Evolutionary conservation across 2,113 vertebrate genomes (phyloP), one percentile per base, ranked within the genome.

Genomic region (Chrysemys picta): DNA sequence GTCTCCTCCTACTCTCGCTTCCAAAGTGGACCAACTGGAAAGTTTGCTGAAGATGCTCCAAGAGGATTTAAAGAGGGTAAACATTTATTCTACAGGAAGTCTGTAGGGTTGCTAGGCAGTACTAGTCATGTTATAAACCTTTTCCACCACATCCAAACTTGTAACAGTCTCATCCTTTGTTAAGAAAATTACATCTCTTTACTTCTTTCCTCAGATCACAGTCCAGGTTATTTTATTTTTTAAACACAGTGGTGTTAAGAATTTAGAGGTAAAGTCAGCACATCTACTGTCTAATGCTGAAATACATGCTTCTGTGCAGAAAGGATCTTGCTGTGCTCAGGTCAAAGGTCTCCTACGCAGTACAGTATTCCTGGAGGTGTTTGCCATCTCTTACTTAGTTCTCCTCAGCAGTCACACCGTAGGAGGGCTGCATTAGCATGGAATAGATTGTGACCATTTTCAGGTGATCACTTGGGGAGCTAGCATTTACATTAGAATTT

Each of bases 21-120:
- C 99, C 69, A 99, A 99, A 97, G 99, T 99, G 95, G 99, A 98
- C 97, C 99, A 99, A 84, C 96, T 99, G 96, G 99, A 99, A 97
- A 98, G 98, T 31, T 99, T 99, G 99, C 98, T 99, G 95, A 99
- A 99, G 97, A 97, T 98, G 89, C 98, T 99, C n/a, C 99, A 99
- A 80, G 99, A 99, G 8, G 99, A 99, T 93, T 94, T 99, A 92
- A 99, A 99, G 97, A 99, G 99, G 99, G 99, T 99, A 98, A 98
- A 96, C 45, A 5, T 86, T 29, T 84, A 1, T 54, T 42, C 65
- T 92, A 52, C 52, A 82, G 80, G 57, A 92, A 80, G 22, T 86
- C 69, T 79, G 10, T 82, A 79, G 80, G 53, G 76, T 65, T 89
- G 31, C 62, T 89, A 76, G 75, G 54, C 83, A 85, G 47, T 88